Conservation (phyloP, 2,113 vertebrate genomes). For the Ammospiza caudacuta region DNA sequence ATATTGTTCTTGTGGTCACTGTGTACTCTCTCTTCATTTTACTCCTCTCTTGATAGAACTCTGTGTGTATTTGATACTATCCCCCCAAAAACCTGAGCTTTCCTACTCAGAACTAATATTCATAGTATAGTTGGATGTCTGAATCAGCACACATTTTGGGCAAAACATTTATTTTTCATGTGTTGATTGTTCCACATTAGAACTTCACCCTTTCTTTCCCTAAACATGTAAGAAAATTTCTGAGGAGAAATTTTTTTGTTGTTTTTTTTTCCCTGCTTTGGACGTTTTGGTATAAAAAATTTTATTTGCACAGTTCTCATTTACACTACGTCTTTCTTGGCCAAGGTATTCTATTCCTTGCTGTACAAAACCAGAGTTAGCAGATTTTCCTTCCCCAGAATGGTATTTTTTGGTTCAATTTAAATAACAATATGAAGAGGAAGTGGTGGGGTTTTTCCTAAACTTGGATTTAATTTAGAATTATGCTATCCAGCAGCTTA, state of each 20-base stretch:
- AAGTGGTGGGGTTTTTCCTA: not conserved
- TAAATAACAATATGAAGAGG: not conserved
- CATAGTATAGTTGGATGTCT: not conserved
- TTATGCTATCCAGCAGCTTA: slow-evolving; percentile 68
- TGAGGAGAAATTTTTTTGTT: not conserved
- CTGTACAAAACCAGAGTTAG: not conserved
- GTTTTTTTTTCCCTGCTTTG: fast-evolving
- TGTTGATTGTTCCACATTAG: not conserved
- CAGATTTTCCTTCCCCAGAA: not conserved
- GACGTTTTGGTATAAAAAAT: not conserved
- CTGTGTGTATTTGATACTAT: not conserved
- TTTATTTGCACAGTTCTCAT: not conserved
- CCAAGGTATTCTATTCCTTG: not conserved
- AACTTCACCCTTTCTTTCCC: not conserved
- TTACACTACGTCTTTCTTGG: not conserved
- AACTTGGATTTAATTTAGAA: not conserved
- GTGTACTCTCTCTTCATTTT: not conserved
- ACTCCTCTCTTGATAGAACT: not conserved
- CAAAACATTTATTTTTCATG: not conserved
- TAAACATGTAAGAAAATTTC: not conserved
- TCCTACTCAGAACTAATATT: not conserved
- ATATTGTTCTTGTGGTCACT: not conserved
- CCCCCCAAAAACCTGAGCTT: not conserved
- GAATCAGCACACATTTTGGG: not conserved
- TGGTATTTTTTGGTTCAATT: not conserved